Evolutionary conservation across 2,113 vertebrate species (phyloP).

Genomic region (Stigmatopora argus): DNA sequence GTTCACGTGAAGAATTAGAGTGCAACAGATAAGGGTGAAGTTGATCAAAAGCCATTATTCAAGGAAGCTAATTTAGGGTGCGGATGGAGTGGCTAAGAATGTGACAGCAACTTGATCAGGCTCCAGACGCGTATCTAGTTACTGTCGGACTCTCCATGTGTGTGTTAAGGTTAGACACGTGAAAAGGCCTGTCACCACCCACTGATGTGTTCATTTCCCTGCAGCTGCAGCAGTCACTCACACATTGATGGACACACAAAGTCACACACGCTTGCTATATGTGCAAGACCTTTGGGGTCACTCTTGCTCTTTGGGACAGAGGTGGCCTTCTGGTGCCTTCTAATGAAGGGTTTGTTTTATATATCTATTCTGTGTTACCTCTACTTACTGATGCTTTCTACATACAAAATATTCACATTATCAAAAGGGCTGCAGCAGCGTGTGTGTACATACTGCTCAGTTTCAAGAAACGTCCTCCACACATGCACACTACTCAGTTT

Average conservation of each 20-base stretch:
- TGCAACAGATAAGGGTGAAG: constrained; percentile 2
- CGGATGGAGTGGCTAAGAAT: constrained; percentile 51
- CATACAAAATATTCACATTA: too few relatives aligned
- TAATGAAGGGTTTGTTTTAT: constrained; percentile 7
- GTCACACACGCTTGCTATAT: constrained; percentile 28
- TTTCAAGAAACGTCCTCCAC: neutral
- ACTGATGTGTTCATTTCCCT: constrained; percentile 66
- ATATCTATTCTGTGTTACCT: too few relatives aligned
- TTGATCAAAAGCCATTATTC: constrained; percentile 24
- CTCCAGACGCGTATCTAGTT: constrained; percentile 52
- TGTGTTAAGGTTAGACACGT: constrained; percentile 22
- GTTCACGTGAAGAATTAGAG: constrained; percentile 7
- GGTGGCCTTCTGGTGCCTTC: constrained; percentile 3
- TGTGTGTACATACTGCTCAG: neutral
- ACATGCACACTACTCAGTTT: neutral
- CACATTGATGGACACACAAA: constrained; percentile 15
- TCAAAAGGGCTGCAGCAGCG: neutral
- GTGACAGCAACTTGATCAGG: constrained; percentile 53
- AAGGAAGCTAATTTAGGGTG: constrained; percentile 37
- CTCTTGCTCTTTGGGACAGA: constrained; percentile 18
- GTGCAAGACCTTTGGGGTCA: constrained; percentile 39
- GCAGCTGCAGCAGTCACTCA: constrained; percentile 68
- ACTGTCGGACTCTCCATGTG: constrained; percentile 35
- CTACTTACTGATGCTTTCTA: too few relatives aligned
- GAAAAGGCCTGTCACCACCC: constrained; percentile 61